These are phyloP conservation scores for Rhodophaea formosa DNA, from an alignment of 2,888 invertebrate genomes.

Conservation along the genomic window DNA sequence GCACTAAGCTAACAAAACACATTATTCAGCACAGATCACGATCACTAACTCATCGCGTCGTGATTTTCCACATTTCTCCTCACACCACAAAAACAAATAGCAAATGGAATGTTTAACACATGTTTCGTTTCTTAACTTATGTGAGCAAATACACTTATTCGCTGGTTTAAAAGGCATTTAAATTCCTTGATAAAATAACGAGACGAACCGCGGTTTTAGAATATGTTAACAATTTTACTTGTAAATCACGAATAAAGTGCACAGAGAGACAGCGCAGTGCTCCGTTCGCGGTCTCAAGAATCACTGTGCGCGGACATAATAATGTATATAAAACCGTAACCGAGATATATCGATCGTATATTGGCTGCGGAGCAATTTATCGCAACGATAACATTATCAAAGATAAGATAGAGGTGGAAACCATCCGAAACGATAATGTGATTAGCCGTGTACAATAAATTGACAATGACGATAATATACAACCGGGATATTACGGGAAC, in stretches of 20 bases:
- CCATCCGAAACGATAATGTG: slow-evolving; percentile 41
- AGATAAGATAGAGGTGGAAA: slow-evolving; percentile 34
- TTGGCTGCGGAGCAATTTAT: slow-evolving; percentile 72
- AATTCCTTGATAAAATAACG: slow-evolving; percentile 4
- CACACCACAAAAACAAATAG: slow-evolving; percentile 11
- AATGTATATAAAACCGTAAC: slow-evolving; percentile 50
- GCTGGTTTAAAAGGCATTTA: slow-evolving; percentile 13
- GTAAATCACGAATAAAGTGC: slow-evolving; percentile 36
- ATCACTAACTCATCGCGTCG: slow-evolving; percentile 15
- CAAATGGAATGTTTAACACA: slow-evolving; percentile 15
- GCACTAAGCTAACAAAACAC: slow-evolving; percentile 13
- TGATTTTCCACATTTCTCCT: slow-evolving; percentile 18
- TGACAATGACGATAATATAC: slow-evolving; percentile 21
- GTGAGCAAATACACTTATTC: slow-evolving; percentile 9
- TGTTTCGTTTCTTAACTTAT: slow-evolving; percentile 12
- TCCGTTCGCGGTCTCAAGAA: slow-evolving; percentile 59
- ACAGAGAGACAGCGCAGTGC: slow-evolving; percentile 46
- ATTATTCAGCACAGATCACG: slow-evolving; percentile 7
- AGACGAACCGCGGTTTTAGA: background rate
- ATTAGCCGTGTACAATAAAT: slow-evolving; percentile 40
- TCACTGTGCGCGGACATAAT: slow-evolving; percentile 63
- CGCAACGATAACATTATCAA: slow-evolving; percentile 64
- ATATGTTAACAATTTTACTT: slow-evolving; percentile 7
- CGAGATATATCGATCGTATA: slow-evolving; percentile 68
- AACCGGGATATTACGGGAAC: slow-evolving; percentile 21